Evolutionary conservation across 92 coral and sea anemone species (phyloP).

Genomic region (Heliopora coerulea): DNA sequence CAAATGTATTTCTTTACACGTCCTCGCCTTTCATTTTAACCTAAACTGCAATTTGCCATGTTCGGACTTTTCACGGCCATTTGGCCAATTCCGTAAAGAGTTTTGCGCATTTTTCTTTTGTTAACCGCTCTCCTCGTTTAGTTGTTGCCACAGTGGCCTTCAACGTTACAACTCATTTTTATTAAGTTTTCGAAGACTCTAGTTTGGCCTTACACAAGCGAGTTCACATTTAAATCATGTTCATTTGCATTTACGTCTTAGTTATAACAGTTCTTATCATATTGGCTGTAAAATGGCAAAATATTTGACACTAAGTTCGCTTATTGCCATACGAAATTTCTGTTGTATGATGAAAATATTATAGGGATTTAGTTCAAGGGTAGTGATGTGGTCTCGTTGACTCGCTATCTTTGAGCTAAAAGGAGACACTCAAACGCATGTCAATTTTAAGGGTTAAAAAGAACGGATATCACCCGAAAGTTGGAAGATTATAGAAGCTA

Average conservation of each 20-base stretch:
- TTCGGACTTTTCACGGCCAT: not conserved
- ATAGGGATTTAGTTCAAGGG: no score
- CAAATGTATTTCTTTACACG: not conserved
- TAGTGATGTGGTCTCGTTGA: no score
- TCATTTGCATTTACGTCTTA: slow-evolving; percentile 36
- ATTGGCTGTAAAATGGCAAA: not conserved
- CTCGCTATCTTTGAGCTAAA: no score
- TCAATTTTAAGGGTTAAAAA: no score
- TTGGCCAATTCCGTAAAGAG: not conserved
- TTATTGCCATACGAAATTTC: no score
- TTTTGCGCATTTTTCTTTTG: not conserved
- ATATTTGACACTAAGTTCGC: no score
- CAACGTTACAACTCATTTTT: not conserved
- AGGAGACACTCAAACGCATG: no score
- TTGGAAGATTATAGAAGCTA: no score
- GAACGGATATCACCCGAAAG: no score
- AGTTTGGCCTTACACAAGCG: not conserved
- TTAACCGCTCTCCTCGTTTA: not conserved
- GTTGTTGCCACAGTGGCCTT: no score
- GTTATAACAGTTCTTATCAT: not conserved
- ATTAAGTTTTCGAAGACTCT: not conserved
- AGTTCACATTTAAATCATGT: slow-evolving; percentile 26
- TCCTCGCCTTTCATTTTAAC: not conserved
- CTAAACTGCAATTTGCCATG: not conserved
- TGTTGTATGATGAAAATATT: no score